These are phyloP conservation scores for Plumapathes pennacea DNA, from an alignment of 92 coral and sea anemone genomes.

Conservation along the genomic window DNA sequence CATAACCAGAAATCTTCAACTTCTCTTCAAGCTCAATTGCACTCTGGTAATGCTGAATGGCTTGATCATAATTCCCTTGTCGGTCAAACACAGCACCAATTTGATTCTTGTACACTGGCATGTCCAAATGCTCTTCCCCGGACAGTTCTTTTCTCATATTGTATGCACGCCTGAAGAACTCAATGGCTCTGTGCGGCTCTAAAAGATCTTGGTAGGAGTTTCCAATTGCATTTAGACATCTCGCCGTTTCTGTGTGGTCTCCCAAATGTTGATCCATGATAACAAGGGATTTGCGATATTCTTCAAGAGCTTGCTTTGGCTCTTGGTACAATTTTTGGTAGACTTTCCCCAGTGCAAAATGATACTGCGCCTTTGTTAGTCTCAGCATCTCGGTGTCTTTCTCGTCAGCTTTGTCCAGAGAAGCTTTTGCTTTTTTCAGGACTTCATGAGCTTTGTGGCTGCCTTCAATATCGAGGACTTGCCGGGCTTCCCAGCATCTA, in stretches of 20 bases:
- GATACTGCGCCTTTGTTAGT: slow-evolving; percentile 5
- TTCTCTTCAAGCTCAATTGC: slow-evolving; percentile 48
- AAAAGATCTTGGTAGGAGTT: slow-evolving; percentile 26
- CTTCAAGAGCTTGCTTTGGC: slow-evolving; percentile 6
- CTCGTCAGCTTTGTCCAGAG: not conserved
- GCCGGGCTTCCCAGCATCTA: slow-evolving; percentile 27
- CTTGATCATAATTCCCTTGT: slow-evolving; percentile 20
- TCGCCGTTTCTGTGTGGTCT: slow-evolving; percentile 49
- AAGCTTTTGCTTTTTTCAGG: not conserved
- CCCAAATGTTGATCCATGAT: slow-evolving; percentile 16
- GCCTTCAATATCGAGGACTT: slow-evolving; percentile 15
- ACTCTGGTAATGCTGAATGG: slow-evolving; percentile 36
- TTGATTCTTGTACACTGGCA: slow-evolving; percentile 25
- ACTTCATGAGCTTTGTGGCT: slow-evolving; percentile 13
- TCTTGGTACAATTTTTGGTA: slow-evolving; percentile 1
- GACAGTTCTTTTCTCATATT: slow-evolving; percentile 46
- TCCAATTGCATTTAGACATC: slow-evolving; percentile 51
- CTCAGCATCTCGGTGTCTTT: not conserved
- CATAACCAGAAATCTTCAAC: slow-evolving; percentile 39
- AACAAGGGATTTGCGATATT: not conserved
- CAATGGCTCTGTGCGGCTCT: slow-evolving; percentile 15
- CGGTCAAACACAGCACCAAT: slow-evolving; percentile 16
- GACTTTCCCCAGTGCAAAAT: slow-evolving; percentile 15
- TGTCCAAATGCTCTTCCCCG: slow-evolving; percentile 23
- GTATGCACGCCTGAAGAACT: slow-evolving; percentile 25